phyloP scores from a whole-genome alignment of 2,888 invertebrate species.

The Cabera pusaria region DNA sequence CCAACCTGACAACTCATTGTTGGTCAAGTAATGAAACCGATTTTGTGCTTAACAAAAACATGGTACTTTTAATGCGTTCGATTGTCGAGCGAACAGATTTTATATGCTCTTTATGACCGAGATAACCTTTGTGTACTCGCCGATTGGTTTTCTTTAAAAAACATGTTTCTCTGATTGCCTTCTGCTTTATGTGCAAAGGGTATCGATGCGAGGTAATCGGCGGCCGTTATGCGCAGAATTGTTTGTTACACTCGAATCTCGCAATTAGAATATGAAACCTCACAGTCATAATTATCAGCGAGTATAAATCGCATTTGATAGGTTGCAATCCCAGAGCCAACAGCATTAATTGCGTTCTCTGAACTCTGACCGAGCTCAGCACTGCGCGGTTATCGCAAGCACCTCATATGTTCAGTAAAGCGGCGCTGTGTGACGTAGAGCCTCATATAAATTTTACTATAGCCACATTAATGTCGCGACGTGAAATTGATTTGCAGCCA shows the following conservation, averaged over 20 bases:
- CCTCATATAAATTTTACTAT: slow-evolving; percentile 82
- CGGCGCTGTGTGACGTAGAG: slow-evolving; percentile 68
- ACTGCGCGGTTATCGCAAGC: slow-evolving; percentile 54
- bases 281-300: slow-evolving; percentile 5
- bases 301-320: slow-evolving; percentile 11
- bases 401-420: slow-evolving; percentile 66
- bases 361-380: slow-evolving; percentile 51
- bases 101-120: slow-evolving; percentile 40
- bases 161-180: slow-evolving; percentile 23
- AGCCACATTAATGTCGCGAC: slow-evolving; percentile 81
- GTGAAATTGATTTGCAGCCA: slow-evolving; percentile 83
- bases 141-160: slow-evolving; percentile 25
- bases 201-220: slow-evolving; percentile 4
- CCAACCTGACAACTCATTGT: slow-evolving; percentile 53
- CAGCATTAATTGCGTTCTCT: slow-evolving; percentile 47
- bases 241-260: slow-evolving; percentile 1
- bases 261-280: slow-evolving; percentile 2
- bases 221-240: not conserved
- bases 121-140: slow-evolving; percentile 39
- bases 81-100: slow-evolving; percentile 50
- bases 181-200: slow-evolving; percentile 6
- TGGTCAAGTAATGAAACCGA: slow-evolving; percentile 38
- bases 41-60: slow-evolving; percentile 38
- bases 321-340: slow-evolving; percentile 16
- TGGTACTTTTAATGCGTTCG: slow-evolving; percentile 40